Evolutionary conservation across 2,113 vertebrate species (phyloP).

Genomic region (Ciconia boyciana): DNA sequence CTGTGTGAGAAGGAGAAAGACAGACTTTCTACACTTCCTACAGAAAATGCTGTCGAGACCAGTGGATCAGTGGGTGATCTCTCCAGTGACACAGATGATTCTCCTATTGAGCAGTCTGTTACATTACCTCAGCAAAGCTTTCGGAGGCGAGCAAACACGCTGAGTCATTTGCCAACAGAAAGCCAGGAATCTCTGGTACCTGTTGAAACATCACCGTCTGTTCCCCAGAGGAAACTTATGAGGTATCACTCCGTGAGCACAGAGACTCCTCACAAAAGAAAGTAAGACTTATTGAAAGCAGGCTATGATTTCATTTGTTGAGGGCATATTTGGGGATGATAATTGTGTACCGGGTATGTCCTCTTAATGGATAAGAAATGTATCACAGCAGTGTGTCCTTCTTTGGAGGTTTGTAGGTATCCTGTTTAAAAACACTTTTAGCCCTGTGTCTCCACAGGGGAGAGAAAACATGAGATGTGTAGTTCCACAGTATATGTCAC

Average conservation of each 20-base stretch:
- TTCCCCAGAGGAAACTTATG: slow-evolving; percentile 87
- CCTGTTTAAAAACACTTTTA: background rate
- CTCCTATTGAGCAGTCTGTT: background rate
- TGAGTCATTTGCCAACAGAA: slow-evolving; percentile 82
- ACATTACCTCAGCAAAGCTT: slow-evolving; percentile 72
- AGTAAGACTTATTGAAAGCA: slow-evolving; percentile 75
- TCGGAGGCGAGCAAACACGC: slow-evolving; percentile 86
- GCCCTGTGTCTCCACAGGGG: background rate
- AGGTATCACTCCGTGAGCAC: slow-evolving; percentile 98
- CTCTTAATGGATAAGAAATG: background rate
- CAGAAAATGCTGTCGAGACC: slow-evolving; percentile 59
- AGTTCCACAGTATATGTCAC: background rate
- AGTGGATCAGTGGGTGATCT: slow-evolving; percentile 84
- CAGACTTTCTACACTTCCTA: background rate
- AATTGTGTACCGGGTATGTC: background rate
- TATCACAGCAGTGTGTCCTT: background rate
- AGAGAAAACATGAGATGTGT: background rate
- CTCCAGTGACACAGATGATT: slow-evolving; percentile 64
- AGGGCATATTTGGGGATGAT: slow-evolving; percentile 1
- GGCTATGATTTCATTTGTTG: background rate
- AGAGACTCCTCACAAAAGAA: slow-evolving; percentile 88
- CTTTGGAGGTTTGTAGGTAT: background rate
- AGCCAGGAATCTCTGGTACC: slow-evolving; percentile 48
- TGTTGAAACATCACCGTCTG: slow-evolving; percentile 63
- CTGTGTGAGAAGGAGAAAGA: slow-evolving; percentile 54